Conservation (phyloP, 2,113 vertebrate species). For the Barbus barbus region DNA sequence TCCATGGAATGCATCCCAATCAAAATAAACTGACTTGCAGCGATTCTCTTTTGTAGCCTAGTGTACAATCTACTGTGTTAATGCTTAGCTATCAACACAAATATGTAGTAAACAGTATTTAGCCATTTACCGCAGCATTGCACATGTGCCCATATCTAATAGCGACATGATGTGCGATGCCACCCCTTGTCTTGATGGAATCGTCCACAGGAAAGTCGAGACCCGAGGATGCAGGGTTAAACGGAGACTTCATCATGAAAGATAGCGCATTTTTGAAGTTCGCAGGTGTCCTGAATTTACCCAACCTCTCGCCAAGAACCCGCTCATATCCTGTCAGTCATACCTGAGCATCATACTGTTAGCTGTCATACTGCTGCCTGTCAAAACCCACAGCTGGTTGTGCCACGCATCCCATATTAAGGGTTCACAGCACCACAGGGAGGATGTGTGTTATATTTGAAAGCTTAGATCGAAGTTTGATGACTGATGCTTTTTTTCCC, state of each 20-base stretch:
- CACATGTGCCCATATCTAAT: not conserved
- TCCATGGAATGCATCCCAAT: not conserved
- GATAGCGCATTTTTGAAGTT: constrained; percentile 26
- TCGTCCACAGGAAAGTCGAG: constrained; percentile 3
- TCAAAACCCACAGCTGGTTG: constrained; percentile 20
- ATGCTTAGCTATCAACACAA: not conserved
- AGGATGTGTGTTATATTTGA: constrained; percentile 14
- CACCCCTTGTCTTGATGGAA: constrained; percentile 26
- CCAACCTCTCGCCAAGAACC: constrained; percentile 18
- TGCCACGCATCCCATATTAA: constrained; percentile 10
- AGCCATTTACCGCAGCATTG: not conserved
- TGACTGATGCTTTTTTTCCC: constrained; percentile 3
- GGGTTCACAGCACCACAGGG: not conserved
- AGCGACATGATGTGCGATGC: not conserved
- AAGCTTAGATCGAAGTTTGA: constrained; percentile 31
- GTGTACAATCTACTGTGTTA: not conserved
- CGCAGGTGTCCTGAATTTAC: constrained; percentile 44
- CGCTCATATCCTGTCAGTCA: constrained; percentile 52
- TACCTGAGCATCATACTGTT: constrained; percentile 23
- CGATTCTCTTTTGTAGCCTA: not conserved
- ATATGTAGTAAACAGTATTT: not conserved
- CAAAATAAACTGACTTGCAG: not conserved
- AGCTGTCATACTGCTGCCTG: constrained; percentile 36
- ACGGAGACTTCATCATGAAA: constrained; percentile 27
- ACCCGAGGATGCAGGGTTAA: constrained; percentile 44